phyloP scores from a whole-genome alignment of 2,888 invertebrate species.

The Tribolium freemani region DNA sequence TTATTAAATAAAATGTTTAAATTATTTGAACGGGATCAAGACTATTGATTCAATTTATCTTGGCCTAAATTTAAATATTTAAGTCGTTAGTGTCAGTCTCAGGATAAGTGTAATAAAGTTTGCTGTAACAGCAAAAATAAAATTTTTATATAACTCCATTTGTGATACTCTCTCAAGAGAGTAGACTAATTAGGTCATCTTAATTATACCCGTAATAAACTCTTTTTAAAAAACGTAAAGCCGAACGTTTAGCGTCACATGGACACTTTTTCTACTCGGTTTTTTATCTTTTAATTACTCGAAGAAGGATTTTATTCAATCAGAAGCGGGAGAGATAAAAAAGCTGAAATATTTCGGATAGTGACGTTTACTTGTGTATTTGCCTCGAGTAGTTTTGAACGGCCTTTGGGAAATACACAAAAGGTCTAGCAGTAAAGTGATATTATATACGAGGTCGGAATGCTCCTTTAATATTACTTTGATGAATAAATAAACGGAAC shows the following conservation, averaged over 20 bases:
- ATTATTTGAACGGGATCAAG: neutral
- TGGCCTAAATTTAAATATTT: slow-evolving; percentile 16
- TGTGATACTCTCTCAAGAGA: slow-evolving; percentile 15
- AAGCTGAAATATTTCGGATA: slow-evolving; percentile 7
- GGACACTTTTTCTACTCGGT: neutral
- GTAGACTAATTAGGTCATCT: slow-evolving; percentile 30
- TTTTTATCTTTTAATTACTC: neutral
- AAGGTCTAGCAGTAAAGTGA: slow-evolving; percentile 25
- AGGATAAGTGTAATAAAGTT: slow-evolving; percentile 27
- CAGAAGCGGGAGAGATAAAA: neutral
- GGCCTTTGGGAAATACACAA: slow-evolving; percentile 28
- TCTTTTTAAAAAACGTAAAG: slow-evolving; percentile 18
- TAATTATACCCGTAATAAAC: slow-evolving; percentile 26
- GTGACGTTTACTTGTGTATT: slow-evolving; percentile 6
- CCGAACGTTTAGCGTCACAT: slow-evolving; percentile 2
- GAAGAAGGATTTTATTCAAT: neutral
- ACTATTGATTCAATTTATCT: slow-evolving; percentile 4
- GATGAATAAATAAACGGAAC: neutral
- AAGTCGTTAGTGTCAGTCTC: slow-evolving; percentile 10
- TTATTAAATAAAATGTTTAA: neutral
- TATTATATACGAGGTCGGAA: slow-evolving; percentile 19
- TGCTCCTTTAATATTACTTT: neutral
- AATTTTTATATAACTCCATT: slow-evolving; percentile 27
- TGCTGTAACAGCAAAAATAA: slow-evolving; percentile 26
- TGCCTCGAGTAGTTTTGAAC: slow-evolving; percentile 21